Percentiles rank a stretch among this genome's conserved stretches.
Conservation (phyloP, 2,888 invertebrate genomes). For the Branchipolynoe longqiensis region DNA sequence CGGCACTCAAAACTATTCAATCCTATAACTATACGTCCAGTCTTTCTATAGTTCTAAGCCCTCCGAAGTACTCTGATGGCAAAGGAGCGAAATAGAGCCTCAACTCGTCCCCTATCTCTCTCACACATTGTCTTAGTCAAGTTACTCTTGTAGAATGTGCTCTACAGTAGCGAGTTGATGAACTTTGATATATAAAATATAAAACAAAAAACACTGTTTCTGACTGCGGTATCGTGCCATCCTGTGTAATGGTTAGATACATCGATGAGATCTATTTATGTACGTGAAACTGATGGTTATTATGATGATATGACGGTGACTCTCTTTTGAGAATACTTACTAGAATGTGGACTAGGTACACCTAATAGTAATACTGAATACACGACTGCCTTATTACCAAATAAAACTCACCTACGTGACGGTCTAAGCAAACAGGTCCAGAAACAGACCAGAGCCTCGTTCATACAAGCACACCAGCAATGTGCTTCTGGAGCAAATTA, state of each 20-base stretch:
- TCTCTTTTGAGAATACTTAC: constrained; percentile 48
- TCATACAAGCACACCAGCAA: too few relatives aligned
- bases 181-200: too few relatives aligned
- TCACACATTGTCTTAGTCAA: constrained; percentile 5
- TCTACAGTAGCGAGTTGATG: constrained; percentile 11
- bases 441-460: too few relatives aligned
- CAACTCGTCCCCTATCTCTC: background rate
- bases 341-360: constrained; percentile 2
- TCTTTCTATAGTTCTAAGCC: background rate
- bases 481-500: too few relatives aligned
- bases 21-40: constrained; percentile 26
- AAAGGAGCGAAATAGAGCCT: too few relatives aligned
- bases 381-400: constrained; percentile 24
- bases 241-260: constrained; percentile 15
- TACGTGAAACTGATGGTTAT: too few relatives aligned
- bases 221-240: background rate
- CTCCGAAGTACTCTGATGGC: background rate
- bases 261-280: constrained; percentile 15
- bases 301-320: too few relatives aligned
- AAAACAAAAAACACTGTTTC: constrained; percentile 4
- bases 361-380: constrained; percentile 1
- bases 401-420: constrained; percentile 8
- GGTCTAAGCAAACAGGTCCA: too few relatives aligned
- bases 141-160: too few relatives aligned
- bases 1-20: constrained; percentile 1